phyloP scores from a whole-genome alignment of 1,140 invertebrate species.

The Heliconius eleuchia region DNA sequence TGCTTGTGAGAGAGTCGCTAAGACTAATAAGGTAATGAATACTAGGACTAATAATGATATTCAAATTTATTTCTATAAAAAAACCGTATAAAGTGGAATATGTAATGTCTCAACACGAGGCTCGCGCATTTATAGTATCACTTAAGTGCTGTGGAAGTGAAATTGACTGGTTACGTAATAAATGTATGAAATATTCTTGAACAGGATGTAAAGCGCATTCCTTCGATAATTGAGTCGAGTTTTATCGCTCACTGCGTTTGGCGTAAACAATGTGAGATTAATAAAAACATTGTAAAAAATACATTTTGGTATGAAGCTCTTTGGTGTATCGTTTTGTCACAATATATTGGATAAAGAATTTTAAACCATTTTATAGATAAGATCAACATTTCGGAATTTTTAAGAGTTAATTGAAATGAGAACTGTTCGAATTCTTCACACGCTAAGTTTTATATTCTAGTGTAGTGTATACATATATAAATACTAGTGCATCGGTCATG shows the following conservation, averaged over 20 bases:
- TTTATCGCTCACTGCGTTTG: neutral
- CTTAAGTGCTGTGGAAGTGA: neutral
- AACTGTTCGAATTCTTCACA: too few species aligned
- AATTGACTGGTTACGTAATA: neutral
- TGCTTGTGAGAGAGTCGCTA: conserved; percentile 92
- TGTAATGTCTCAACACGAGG: too few species aligned
- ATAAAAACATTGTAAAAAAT: neutral
- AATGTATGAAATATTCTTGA: neutral
- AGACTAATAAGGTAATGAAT: conserved; percentile 88
- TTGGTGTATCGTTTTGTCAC: neutral
- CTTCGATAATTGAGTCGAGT: neutral
- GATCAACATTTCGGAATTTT: neutral
- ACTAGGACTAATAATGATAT: conserved; percentile 48
- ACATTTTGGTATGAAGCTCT: neutral
- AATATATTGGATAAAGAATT: neutral
- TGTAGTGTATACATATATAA: too few species aligned
- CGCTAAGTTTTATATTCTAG: too few species aligned
- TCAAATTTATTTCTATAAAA: too few species aligned
- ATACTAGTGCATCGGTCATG: too few species aligned
- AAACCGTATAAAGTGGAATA: too few species aligned
- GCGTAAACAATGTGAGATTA: neutral
- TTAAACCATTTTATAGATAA: neutral
- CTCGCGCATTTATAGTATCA: neutral
- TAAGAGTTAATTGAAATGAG: neutral
- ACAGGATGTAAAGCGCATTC: conserved; percentile 9